Base-by-base conservation (phyloP, 2,797 vertebrate species). In the Apogon hyalosoma region DNA sequence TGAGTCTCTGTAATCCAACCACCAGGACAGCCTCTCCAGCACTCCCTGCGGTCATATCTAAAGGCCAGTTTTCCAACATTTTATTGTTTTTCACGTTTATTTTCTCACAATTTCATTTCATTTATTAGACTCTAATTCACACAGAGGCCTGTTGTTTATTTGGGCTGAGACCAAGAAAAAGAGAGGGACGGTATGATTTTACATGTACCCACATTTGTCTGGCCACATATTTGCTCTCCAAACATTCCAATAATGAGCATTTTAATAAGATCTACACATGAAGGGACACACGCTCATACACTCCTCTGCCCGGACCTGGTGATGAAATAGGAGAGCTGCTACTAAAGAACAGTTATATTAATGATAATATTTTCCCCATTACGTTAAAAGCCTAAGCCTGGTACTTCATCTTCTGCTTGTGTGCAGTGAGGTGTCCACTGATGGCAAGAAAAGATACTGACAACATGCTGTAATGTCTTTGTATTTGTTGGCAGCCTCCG, bases 201-300 rank as follows among this genome's bases (percentile, higher is more conserved):
- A 80, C 78, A 75, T 59, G 53, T 50, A 33, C 78, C 67, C 65
- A 72, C 60, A 57, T 77, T 76, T 56, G 63, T 81, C 79, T 83
- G 63, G 64, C 72, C 59, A 28, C 10, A 9, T 86, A 67, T 88
- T 91, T 90, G 76, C 59, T 85, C 78, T 89, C 75, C 69, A 88
- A 91, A 91, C 75, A 92, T 63, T 78, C 60, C 42, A 7, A 77
- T 83, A 85, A 88, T 84, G 64, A 87, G 49, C 72, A 60, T 77
- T 87, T 84, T 63, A 86, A 84, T 71, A 70, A 63, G 76, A 72
- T 18, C 64, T 40, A 45, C 65, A 69, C 71, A 51, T 49, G 57
- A 42, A 41, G 41, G 19, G 39, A 56, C 60, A 68, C 73, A 49
- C 56, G 47, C 13, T 38, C 11, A 19, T 47, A 38, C 57, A 45